A percentile compares a stretch with the other conserved stretches of the same genome.
These are phyloP conservation scores for Ptiloglossa arizonensis DNA, from an alignment of 1,140 invertebrate genomes.

Conservation along the genomic window DNA sequence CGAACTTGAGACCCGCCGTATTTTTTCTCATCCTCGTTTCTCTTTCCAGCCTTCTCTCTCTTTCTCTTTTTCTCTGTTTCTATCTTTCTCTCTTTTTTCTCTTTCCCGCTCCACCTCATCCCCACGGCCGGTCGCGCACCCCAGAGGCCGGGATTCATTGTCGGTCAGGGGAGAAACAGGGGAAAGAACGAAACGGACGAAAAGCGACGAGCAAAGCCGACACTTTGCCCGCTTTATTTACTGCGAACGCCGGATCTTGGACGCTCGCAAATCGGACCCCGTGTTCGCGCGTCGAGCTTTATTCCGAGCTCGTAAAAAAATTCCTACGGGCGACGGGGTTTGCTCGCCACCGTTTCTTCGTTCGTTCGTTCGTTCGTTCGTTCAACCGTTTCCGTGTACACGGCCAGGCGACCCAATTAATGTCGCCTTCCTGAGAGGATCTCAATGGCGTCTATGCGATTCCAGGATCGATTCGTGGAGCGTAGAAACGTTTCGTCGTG, in stretches of 20 bases:
- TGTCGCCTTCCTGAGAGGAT: too few species aligned
- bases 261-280: constrained; percentile 40
- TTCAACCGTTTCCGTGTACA: too few species aligned
- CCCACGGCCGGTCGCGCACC: constrained; percentile 5
- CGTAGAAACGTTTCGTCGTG: too few species aligned
- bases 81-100: too few species aligned
- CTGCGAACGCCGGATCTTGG: constrained; percentile 45
- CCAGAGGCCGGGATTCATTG: constrained; percentile 63
- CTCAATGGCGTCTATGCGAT: too few species aligned
- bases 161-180: constrained; percentile 35
- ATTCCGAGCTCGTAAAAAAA: constrained; percentile 18
- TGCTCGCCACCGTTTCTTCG: neutral
- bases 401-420: neutral
- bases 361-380: neutral
- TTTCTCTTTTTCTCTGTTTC: too few species aligned
- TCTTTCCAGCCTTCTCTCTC: too few species aligned
- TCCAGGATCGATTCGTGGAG: too few species aligned
- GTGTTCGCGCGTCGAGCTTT: constrained; percentile 36
- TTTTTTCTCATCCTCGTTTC: constrained; percentile 61
- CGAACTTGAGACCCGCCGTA: constrained; percentile 62
- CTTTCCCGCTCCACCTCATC: too few species aligned
- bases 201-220: constrained; percentile 52
- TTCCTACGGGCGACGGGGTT: neutral
- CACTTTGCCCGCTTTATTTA: constrained; percentile 58
- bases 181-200: constrained; percentile 23